These are phyloP conservation scores for Lepidothrix coronata DNA, from an alignment of 2,113 vertebrate genomes.

Conservation along the genomic window DNA sequence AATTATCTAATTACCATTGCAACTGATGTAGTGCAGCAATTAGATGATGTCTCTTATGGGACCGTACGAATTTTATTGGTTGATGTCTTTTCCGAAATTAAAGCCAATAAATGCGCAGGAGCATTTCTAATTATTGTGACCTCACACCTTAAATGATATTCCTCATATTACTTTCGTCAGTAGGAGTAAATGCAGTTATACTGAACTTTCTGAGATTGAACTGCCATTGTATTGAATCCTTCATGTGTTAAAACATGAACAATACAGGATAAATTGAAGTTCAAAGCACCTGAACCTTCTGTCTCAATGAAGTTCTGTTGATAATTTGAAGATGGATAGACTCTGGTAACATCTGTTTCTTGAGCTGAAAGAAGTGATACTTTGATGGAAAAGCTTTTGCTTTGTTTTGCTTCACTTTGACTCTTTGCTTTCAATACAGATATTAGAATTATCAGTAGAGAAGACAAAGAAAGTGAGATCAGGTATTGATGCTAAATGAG, in stretches of 20 bases:
- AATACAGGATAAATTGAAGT: background rate
- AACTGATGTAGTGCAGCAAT: conserved; percentile 20
- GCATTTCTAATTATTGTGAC: background rate
- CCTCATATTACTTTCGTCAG: background rate
- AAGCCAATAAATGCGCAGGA: background rate
- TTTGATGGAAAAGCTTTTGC: background rate
- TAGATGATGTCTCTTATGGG: background rate
- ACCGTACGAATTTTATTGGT: background rate
- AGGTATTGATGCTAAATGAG: background rate
- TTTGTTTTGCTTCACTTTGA: background rate
- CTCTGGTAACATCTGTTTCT: background rate
- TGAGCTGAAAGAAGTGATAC: background rate
- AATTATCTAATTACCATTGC: background rate
- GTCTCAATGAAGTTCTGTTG: background rate
- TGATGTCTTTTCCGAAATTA: background rate
- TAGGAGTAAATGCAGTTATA: background rate
- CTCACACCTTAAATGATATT: background rate
- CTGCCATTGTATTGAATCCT: background rate
- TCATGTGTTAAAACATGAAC: background rate
- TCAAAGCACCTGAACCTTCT: background rate
- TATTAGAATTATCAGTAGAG: background rate
- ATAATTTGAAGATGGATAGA: background rate
- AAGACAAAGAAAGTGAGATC: background rate
- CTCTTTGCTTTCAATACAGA: background rate
- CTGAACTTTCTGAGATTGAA: background rate